A percentile compares a stretch with the other conserved stretches of the same genome.
phyloP scores from a whole-genome alignment of 2,113 vertebrate species.

The Piprites chloris region DNA sequence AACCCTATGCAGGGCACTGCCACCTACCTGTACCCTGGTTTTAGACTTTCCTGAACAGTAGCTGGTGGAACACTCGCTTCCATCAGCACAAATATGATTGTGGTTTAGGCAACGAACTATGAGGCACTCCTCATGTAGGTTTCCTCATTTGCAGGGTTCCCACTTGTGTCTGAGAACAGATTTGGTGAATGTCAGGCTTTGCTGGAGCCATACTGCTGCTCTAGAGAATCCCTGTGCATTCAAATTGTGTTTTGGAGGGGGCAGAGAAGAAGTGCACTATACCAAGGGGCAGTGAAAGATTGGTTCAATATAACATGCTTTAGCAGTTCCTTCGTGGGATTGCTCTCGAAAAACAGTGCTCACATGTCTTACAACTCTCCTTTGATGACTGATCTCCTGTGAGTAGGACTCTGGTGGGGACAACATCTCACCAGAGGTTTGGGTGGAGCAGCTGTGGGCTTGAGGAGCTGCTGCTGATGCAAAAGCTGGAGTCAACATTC shows the following conservation, averaged over 20 bases:
- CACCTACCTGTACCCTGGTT: neutral
- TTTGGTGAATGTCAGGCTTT: neutral
- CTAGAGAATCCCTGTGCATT: neutral
- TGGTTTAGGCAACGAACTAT: neutral
- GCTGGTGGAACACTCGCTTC: neutral
- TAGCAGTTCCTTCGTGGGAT: neutral
- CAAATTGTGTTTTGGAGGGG: neutral
- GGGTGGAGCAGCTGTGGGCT: neutral
- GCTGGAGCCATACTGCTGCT: neutral
- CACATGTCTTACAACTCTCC: neutral
- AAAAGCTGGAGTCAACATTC: neutral
- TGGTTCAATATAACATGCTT: neutral
- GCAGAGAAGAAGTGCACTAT: neutral
- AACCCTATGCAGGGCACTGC: neutral
- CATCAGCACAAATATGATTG: neutral
- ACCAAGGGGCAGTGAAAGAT: neutral
- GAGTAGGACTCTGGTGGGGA: neutral
- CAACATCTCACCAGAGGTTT: neutral
- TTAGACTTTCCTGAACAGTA: neutral
- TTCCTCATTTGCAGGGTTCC: neutral
- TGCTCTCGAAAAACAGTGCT: neutral
- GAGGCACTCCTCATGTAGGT: neutral
- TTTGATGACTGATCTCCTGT: neutral
- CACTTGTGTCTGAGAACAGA: neutral
- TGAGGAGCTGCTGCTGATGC: fast-evolving